phyloP scores from a whole-genome alignment of 1,140 invertebrate genomes.

The Polypedilum pembai region DNA sequence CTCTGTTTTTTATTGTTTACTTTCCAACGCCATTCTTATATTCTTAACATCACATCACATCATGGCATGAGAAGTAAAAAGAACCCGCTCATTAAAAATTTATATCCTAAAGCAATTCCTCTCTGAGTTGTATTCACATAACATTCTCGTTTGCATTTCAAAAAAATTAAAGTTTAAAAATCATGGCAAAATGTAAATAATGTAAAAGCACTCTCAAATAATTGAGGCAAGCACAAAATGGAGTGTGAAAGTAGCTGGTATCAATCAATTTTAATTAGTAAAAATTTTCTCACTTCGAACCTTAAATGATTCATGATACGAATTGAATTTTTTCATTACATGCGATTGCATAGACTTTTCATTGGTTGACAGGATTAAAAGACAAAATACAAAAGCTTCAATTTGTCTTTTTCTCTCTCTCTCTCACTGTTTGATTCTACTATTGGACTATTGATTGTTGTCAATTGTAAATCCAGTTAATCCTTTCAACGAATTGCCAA shows the following conservation, averaged over 20 bases:
- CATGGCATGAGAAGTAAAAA: background rate
- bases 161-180: background rate
- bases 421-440: background rate
- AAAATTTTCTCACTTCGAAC: background rate
- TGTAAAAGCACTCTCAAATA: background rate
- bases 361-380: background rate
- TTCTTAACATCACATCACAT: background rate
- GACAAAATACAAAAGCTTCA: background rate
- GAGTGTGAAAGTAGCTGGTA: background rate
- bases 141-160: background rate
- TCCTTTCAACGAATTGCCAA: background rate
- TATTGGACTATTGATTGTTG: background rate
- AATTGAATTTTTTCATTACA: background rate
- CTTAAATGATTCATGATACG: background rate
- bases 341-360: background rate
- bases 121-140: background rate
- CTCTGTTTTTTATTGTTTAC: background rate
- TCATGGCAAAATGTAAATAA: background rate
- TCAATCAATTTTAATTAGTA: slow-evolving; percentile 1
- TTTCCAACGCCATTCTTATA: too few species aligned
- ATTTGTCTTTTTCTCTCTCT: background rate
- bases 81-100: slow-evolving; percentile 8
- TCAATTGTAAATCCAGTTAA: slow-evolving; percentile 13
- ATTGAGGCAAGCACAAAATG: background rate
- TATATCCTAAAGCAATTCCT: slow-evolving; percentile 12